Percentiles rank a stretch among this genome's conserved stretches.
These are phyloP conservation scores for Melanitta fusca DNA, from an alignment of 2,797 vertebrate species.

Conservation along the genomic window DNA sequence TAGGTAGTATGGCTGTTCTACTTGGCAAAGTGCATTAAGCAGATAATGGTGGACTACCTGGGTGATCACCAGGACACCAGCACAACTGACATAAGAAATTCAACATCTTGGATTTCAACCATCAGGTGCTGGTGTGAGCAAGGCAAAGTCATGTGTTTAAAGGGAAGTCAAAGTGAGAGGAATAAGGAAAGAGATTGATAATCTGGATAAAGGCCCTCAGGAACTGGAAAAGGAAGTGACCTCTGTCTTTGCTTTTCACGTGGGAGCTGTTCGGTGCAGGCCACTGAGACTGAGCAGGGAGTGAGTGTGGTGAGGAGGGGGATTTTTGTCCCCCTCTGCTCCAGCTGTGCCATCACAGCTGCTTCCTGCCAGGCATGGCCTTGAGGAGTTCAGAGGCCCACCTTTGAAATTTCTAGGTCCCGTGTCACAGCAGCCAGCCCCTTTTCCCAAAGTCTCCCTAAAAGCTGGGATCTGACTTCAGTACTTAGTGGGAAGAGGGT, in stretches of 20 bases:
- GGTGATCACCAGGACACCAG: not conserved
- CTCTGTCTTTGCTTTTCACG: not conserved
- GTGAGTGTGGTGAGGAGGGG: not conserved
- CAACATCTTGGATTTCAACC: not conserved
- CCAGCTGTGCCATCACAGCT: not conserved
- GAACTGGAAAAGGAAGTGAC: not conserved
- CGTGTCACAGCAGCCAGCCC: not conserved
- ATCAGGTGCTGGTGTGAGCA: not conserved
- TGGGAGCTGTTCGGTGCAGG: not conserved
- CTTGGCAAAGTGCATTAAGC: not conserved
- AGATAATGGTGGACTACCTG: not conserved
- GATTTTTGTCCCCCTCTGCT: not conserved
- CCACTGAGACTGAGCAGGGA: not conserved
- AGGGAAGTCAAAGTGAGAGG: not conserved
- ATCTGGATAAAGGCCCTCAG: not conserved
- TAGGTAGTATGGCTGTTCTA: not conserved
- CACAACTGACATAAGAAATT: not conserved
- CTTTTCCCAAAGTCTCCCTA: not conserved
- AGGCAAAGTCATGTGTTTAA: not conserved
- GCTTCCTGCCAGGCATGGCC: not conserved
- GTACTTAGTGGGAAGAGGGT: not conserved
- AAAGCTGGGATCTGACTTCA: not conserved
- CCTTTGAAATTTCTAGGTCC: not conserved
- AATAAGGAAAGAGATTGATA: not conserved
- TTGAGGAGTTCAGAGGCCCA: not conserved